phyloP scores from a whole-genome alignment of 64 coral and sea anemone genomes.

The Astreopora myriophthalma region DNA sequence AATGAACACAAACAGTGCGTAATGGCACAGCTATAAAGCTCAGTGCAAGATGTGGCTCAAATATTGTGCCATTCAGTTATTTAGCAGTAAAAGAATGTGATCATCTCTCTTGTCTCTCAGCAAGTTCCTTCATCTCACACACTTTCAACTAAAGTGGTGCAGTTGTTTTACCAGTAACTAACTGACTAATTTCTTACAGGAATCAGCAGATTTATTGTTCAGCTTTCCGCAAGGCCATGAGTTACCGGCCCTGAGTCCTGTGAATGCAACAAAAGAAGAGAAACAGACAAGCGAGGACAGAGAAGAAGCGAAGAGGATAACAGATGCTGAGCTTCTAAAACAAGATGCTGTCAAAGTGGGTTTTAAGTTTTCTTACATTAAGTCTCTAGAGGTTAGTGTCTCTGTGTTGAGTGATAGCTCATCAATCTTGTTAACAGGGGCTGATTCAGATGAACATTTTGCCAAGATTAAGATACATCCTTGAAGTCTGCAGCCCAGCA shows the following conservation, averaged over 20 bases:
- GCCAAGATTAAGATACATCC: conserved; percentile 86
- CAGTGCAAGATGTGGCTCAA: no score
- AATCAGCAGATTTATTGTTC: conserved; percentile 49
- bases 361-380: neutral
- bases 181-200: no score
- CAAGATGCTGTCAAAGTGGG: conserved; percentile 85
- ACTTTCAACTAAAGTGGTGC: no score
- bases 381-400: no score
- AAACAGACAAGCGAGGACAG: conserved; percentile 20
- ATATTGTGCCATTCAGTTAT: no score
- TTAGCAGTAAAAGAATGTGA: no score
- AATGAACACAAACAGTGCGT: no score
- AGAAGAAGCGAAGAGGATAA: conserved; percentile 20
- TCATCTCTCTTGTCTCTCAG: no score
- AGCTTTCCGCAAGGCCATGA: conserved; percentile 86
- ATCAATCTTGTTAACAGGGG: conserved; percentile 51
- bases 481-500: conserved; percentile 79
- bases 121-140: no score
- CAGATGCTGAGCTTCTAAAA: conserved; percentile 89
- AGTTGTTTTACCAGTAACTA: no score
- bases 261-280: neutral
- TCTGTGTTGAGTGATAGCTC: neutral
- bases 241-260: conserved; percentile 48
- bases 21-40: no score
- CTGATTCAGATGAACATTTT: conserved; percentile 90